Conservation (phyloP, 2,888 invertebrate species). For the Blera fallax region DNA sequence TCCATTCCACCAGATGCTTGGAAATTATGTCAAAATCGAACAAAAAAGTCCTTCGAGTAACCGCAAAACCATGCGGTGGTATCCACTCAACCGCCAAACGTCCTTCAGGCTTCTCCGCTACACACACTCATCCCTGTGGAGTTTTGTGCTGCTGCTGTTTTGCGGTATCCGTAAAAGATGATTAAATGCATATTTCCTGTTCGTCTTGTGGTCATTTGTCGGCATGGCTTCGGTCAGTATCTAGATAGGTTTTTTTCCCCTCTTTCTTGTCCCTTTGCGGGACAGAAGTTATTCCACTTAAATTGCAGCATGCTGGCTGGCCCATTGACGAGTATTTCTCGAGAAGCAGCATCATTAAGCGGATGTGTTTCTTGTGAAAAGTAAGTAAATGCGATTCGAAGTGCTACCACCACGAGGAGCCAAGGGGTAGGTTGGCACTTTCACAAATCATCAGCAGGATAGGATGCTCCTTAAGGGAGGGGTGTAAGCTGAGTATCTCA, state of each 20-base stretch:
- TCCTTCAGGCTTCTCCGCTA: slow-evolving; percentile 68
- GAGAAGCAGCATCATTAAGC: slow-evolving; percentile 38
- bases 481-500: neutral
- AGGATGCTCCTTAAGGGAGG: neutral
- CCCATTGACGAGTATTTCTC: slow-evolving; percentile 20
- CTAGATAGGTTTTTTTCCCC: neutral
- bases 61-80: slow-evolving; percentile 58
- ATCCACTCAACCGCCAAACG: slow-evolving; percentile 63
- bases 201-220: slow-evolving; percentile 64
- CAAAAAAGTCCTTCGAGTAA: slow-evolving; percentile 54
- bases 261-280: neutral
- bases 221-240: slow-evolving; percentile 27
- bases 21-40: slow-evolving; percentile 60
- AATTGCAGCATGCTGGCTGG: slow-evolving; percentile 15
- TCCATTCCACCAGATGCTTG: slow-evolving; percentile 67
- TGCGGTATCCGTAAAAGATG: slow-evolving; percentile 67
- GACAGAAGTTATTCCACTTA: slow-evolving; percentile 28
- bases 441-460: slow-evolving; percentile 6
- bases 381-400: slow-evolving; percentile 26
- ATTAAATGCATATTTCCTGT: slow-evolving; percentile 72
- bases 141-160: slow-evolving; percentile 33
- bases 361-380: slow-evolving; percentile 50
- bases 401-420: slow-evolving; percentile 3
- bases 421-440: neutral
- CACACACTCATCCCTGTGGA: neutral